Percentiles rank a stretch among this genome's conserved stretches.
Conservation (phyloP, 2,888 invertebrate species). For the Litoditis marina region DNA sequence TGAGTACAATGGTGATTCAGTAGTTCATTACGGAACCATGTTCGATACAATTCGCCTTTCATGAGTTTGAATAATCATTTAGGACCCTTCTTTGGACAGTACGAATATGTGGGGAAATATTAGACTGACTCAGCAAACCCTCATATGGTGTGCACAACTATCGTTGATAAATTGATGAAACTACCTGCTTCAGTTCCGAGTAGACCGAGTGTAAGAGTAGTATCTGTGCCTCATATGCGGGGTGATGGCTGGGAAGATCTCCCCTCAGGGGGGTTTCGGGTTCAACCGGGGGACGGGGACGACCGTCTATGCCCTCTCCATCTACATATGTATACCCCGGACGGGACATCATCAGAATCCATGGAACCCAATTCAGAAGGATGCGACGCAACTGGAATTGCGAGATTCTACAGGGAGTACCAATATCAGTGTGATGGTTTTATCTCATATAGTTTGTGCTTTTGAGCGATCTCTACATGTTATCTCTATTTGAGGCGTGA, state of each 20-base stretch:
- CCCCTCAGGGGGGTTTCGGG: slow-evolving; percentile 23
- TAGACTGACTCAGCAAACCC: too few species aligned
- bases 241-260: slow-evolving; percentile 35
- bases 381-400: slow-evolving; percentile 30
- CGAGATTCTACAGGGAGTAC: background rate
- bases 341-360: slow-evolving; percentile 55
- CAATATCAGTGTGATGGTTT: background rate
- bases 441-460: too few species aligned
- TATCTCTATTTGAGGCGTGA: too few species aligned
- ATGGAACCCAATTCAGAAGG: slow-evolving; percentile 56
- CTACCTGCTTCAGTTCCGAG: slow-evolving; percentile 43
- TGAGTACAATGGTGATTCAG: too few species aligned
- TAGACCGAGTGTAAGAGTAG: slow-evolving; percentile 47
- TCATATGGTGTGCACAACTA: too few species aligned
- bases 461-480: too few species aligned
- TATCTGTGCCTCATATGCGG: slow-evolving; percentile 51
- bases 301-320: slow-evolving; percentile 27
- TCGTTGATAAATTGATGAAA: too few species aligned
- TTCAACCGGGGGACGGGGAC: slow-evolving; percentile 24
- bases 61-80: too few species aligned
- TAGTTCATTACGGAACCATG: too few species aligned
- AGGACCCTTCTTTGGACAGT: too few species aligned
- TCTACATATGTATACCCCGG: slow-evolving; percentile 47
- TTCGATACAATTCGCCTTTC: too few species aligned
- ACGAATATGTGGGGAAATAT: too few species aligned